A percentile compares a stretch with the other conserved stretches of the same genome.
Evolutionary conservation across 2,888 invertebrate species (phyloP).

Genomic region (Limnephilus lunatus): DNA sequence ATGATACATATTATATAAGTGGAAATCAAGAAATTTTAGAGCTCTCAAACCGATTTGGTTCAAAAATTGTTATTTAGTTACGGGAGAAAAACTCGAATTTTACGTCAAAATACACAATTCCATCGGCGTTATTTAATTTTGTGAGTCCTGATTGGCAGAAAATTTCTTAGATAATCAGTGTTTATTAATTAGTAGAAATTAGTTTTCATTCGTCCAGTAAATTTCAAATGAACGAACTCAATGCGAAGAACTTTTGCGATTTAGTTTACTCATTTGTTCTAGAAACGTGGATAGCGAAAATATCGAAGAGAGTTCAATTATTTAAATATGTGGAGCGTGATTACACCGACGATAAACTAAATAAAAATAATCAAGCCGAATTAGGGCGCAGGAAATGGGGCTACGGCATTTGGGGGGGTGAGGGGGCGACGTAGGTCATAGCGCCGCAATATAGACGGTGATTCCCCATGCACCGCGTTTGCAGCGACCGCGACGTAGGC

Average conservation of each 20-base stretch:
- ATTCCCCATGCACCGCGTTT: conserved; percentile 55
- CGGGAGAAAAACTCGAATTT: no score
- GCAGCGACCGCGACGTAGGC: conserved; percentile 50
- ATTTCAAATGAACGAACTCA: no score
- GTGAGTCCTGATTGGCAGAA: no score
- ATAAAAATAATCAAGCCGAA: not conserved
- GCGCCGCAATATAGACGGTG: conserved; percentile 60
- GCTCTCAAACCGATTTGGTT: no score
- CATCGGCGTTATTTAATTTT: no score
- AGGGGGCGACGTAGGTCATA: conserved; percentile 50
- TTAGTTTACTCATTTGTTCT: not conserved
- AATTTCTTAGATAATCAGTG: no score
- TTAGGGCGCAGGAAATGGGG: not conserved
- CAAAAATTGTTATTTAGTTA: no score
- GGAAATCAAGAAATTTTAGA: no score
- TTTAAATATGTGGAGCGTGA: not conserved
- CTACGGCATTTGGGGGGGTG: not conserved
- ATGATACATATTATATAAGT: no score
- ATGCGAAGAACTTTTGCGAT: not conserved
- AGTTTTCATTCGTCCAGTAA: no score
- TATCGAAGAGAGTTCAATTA: not conserved
- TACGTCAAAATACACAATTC: no score
- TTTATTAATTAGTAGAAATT: no score
- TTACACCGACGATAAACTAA: not conserved
- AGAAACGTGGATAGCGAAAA: not conserved